Conservation (phyloP, 2,113 vertebrate genomes). For the Protobothrops mucrosquamatus region DNA sequence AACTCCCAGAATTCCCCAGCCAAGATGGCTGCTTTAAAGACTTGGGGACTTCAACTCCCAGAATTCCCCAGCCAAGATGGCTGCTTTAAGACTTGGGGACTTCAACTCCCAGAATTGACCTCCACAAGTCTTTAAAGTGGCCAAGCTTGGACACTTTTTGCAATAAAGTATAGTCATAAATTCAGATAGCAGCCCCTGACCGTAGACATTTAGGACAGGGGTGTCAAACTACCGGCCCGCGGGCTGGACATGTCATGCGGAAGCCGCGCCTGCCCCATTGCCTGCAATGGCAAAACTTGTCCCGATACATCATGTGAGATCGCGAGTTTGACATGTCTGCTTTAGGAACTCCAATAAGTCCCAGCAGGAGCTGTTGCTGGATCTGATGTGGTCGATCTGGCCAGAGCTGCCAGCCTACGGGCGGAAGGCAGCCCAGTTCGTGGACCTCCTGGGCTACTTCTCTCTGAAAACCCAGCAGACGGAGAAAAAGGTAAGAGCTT, state of each 20-base stretch:
- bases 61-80: no score
- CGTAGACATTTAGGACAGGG: not conserved
- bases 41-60: no score
- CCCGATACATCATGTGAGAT: no score
- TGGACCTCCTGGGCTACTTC: conserved; percentile 96
- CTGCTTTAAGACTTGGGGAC: no score
- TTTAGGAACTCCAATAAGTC: conserved; percentile 92
- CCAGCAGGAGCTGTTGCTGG: conserved; percentile 92
- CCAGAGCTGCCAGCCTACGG: conserved; percentile 96
- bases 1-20: no score
- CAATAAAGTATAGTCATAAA: not conserved
- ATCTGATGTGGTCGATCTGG: conserved; percentile 99
- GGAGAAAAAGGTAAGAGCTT: conserved; percentile 86
- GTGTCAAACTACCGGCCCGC: no score
- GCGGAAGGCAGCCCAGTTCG: conserved; percentile 97
- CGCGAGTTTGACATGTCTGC: no score
- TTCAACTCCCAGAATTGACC: no score
- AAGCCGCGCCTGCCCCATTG: no score
- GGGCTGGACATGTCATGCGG: accelerated
- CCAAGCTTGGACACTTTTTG: not conserved
- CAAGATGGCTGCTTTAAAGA: no score
- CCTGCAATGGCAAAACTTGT: no score
- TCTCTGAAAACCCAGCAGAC: conserved; percentile 98
- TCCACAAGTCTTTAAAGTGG: not conserved
- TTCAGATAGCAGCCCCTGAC: not conserved